Percentiles rank a stretch among this genome's conserved stretches.
These are phyloP conservation scores for Eurystomus gularis DNA, from an alignment of 2,113 vertebrate genomes.

Conservation along the genomic window DNA sequence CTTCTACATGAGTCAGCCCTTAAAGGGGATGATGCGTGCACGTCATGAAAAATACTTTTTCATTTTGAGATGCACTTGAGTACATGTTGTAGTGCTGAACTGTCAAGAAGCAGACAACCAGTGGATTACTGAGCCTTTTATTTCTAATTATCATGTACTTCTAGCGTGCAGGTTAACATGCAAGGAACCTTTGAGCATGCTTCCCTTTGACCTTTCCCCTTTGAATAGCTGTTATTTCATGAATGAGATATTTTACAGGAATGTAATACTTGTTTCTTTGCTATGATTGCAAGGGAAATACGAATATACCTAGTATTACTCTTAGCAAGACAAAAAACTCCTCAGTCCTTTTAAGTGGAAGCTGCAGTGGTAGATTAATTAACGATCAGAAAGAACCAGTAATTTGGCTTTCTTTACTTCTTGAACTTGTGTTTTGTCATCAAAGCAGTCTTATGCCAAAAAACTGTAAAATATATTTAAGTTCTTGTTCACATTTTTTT, in stretches of 20 bases:
- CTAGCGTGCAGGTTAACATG: neutral
- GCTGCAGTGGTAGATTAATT: neutral
- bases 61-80: neutral
- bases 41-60: neutral
- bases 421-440: neutral
- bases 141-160: neutral
- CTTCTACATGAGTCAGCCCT: neutral
- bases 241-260: neutral
- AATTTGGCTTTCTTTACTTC: neutral
- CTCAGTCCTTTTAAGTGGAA: neutral
- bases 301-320: neutral
- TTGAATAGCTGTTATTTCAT: neutral
- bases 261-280: neutral
- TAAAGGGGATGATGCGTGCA: neutral
- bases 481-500: neutral
- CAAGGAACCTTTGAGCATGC: neutral
- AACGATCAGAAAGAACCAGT: neutral
- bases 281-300: neutral
- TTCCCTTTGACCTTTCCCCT: neutral
- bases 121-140: neutral
- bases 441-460: neutral
- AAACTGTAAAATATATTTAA: neutral
- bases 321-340: neutral
- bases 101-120: neutral
- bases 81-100: neutral